Evolutionary conservation across 1,140 invertebrate species (phyloP), one percentile per base, ranked within the genome.

Genomic region (Venturia canescens): DNA sequence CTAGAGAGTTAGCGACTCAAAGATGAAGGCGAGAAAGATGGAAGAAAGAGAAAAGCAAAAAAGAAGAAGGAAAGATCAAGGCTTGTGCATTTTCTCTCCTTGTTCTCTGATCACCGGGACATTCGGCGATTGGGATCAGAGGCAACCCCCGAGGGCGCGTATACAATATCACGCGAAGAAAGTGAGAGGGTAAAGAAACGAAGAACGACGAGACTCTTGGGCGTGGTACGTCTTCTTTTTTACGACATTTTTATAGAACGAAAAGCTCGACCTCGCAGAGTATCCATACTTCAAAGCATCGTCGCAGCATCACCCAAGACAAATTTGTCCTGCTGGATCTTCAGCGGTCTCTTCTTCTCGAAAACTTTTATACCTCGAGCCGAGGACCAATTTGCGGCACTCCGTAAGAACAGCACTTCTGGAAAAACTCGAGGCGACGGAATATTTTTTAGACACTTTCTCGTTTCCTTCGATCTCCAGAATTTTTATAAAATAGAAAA

Each of bases 171-270:
- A 60, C 27, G 38, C 53, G 31, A 66, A 44, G 76, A 48, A 79
- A 79, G 77, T 79, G 77, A 72, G 70, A 72, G 21, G 38, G 63
- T 60, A 48, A 48, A 57, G 38, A 18, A 38, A 60, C 21, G 21
- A 57, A 18, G 21, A 34, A n/a, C n/a, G 57, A 67, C 13, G 34
- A 63, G 38, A 5, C 53, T 57, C 38, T 27, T 44, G 48, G 29
- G 44, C 48, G 66, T 48, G 38, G 38, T 69, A 60, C 34, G 38
- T 80, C 69, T 82, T 79, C 63, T 77, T 44, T 63, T 74, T 81
- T 79, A 84, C 80, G 83, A 82, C 81, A 79, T 79, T 84, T 84
- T 81, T 81, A 84, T 84, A 79, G 83, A 82, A 78, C 16, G 57
- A 72, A 48, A n/a, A 70, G 31, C 26, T 70, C 29, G 11, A 44